Percentiles rank a stretch among this genome's conserved stretches.
These are phyloP conservation scores for Hystrix brachyura DNA, from an alignment of 2,113 vertebrate species.

Conservation along the genomic window DNA sequence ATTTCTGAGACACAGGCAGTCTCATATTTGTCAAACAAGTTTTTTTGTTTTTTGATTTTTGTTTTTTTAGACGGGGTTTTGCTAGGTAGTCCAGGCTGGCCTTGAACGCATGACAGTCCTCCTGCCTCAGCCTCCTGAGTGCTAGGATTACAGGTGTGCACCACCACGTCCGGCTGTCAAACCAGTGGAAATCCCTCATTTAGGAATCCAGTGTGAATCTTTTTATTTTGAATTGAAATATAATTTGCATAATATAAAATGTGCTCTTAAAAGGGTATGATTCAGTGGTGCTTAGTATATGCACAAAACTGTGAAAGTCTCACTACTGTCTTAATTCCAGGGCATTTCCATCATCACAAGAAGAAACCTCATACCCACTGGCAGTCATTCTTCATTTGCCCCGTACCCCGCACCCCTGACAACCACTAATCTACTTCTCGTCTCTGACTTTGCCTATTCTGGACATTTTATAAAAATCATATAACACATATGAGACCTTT, in stretches of 20 bases:
- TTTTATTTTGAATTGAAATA: not conserved
- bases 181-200: conserved; percentile 18
- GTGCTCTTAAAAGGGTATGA: not conserved
- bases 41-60: not conserved
- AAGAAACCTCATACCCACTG: not conserved
- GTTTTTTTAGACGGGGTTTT: not conserved
- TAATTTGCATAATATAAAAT: conserved; percentile 7
- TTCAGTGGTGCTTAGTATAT: not conserved
- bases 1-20: not conserved
- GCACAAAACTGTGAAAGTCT: not conserved
- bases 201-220: not conserved
- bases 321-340: not conserved
- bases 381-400: not conserved
- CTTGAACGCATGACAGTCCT: not conserved
- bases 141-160: not conserved
- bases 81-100: not conserved
- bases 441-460: not conserved
- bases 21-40: not conserved
- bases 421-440: not conserved
- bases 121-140: not conserved
- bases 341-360: not conserved
- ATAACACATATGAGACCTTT: not conserved
- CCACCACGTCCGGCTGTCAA: not conserved
- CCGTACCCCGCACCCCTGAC: not conserved
- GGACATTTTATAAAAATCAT: not conserved